These are phyloP conservation scores for Imbricaverruca yamaguchii DNA, from an alignment of 2,888 invertebrate species.

Conservation along the genomic window DNA sequence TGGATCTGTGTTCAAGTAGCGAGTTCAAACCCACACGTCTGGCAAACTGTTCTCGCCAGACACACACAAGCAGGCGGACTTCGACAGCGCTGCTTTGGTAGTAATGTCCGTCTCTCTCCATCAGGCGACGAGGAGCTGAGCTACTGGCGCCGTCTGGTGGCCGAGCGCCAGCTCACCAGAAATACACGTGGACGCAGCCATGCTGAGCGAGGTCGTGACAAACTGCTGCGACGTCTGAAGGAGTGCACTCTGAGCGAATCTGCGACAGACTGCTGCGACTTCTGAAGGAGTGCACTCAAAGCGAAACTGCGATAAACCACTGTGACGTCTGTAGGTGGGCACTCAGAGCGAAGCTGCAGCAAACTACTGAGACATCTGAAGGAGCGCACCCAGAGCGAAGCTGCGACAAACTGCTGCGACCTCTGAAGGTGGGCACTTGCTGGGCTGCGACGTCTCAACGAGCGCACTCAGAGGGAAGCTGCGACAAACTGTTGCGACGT, in stretches of 20 bases:
- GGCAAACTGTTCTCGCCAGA: too few relatives aligned
- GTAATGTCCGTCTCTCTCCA: background rate
- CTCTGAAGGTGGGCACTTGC: too few relatives aligned
- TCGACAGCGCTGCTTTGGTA: too few relatives aligned
- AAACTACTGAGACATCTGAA: background rate
- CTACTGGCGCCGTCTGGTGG: background rate
- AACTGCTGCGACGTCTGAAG: background rate
- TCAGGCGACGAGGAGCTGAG: background rate
- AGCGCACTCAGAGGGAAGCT: too few relatives aligned
- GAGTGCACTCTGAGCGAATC: background rate
- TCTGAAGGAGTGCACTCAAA: background rate
- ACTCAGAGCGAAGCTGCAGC: background rate
- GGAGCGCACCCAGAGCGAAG: too few relatives aligned
- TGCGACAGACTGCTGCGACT: background rate
- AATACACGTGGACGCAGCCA: background rate
- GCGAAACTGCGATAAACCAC: background rate
- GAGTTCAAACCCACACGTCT: too few relatives aligned
- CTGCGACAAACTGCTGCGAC: too few relatives aligned
- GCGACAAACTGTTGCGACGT: too few relatives aligned
- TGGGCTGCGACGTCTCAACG: too few relatives aligned
- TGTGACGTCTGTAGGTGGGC: background rate
- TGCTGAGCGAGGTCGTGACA: background rate
- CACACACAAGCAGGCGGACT: too few relatives aligned
- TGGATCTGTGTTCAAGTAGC: too few relatives aligned
- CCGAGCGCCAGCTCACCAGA: background rate